These are phyloP conservation scores for Tiaroga cobitis DNA, from an alignment of 2,797 vertebrate genomes.

Conservation along the genomic window DNA sequence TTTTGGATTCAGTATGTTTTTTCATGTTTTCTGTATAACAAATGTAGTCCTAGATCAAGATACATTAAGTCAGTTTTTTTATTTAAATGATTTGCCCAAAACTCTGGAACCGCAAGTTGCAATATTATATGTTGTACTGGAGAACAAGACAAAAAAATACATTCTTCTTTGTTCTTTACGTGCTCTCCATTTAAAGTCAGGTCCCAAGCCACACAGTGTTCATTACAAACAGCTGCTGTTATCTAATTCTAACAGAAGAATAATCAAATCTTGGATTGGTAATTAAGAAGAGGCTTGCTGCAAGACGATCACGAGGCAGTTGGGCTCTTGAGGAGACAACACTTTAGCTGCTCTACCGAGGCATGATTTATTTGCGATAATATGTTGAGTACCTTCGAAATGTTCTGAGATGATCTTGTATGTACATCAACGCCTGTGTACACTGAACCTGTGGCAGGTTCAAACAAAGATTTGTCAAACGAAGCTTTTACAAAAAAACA, in stretches of 20 bases:
- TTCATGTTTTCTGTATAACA: background rate
- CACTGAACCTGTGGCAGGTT: background rate
- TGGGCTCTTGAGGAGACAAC: conserved; percentile 35
- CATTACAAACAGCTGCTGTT: conserved; percentile 37
- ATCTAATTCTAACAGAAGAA: conserved; percentile 34
- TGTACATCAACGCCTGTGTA: background rate
- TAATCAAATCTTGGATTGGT: conserved; percentile 47
- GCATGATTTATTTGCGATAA: conserved; percentile 12
- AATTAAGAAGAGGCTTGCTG: conserved; percentile 40
- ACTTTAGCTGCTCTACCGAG: conserved; percentile 14
- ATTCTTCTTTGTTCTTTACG: background rate
- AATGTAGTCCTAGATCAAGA: background rate
- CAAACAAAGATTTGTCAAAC: background rate
- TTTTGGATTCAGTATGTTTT: too few species aligned
- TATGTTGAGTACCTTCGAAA: conserved; percentile 13
- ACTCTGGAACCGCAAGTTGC: background rate
- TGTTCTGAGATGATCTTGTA: conserved; percentile 34
- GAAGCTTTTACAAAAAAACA: too few species aligned
- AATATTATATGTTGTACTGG: too few species aligned
- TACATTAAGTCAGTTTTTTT: background rate
- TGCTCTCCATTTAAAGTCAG: conserved; percentile 19
- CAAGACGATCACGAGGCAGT: background rate
- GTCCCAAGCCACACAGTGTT: conserved; percentile 9
- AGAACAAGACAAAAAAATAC: background rate
- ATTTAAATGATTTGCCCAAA: background rate